Percentiles rank a stretch among this genome's conserved stretches.
Evolutionary conservation across 2,888 invertebrate genomes (phyloP).

Genomic region (Andrena bucephala): DNA sequence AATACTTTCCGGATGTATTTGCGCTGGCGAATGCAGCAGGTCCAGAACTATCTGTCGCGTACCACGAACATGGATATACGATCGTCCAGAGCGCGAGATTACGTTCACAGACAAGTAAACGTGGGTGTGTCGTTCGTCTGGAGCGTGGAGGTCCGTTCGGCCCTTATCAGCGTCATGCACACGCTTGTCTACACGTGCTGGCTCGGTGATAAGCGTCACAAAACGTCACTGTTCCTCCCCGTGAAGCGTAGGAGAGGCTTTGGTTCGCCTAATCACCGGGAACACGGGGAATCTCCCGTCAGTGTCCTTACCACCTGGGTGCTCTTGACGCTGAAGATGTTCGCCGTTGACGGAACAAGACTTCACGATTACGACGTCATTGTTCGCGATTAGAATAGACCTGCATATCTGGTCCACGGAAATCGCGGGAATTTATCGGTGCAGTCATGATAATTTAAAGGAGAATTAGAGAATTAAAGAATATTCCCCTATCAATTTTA

Average conservation of each 20-base stretch:
- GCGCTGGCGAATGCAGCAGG: not conserved
- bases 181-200: conserved; percentile 61
- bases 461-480: too few species aligned
- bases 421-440: too few species aligned
- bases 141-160: conserved; percentile 20
- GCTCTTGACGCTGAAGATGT: conserved; percentile 52
- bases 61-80: conserved; percentile 6
- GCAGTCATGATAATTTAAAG: too few species aligned
- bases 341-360: conserved; percentile 41
- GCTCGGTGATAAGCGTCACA: conserved; percentile 64
- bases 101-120: conserved; percentile 39
- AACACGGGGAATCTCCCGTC: conserved; percentile 47
- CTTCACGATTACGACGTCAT: not conserved
- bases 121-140: conserved; percentile 37
- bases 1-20: not conserved
- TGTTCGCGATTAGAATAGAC: not conserved
- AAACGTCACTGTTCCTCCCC: conserved; percentile 59
- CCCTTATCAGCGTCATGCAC: conserved; percentile 67
- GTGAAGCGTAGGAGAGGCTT: conserved; percentile 32
- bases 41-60: conserved; percentile 2
- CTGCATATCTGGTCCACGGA: too few species aligned
- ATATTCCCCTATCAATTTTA: too few species aligned
- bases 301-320: conserved; percentile 42
- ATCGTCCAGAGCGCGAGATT: conserved; percentile 53
- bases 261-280: conserved; percentile 62